A percentile compares a stretch with the other conserved stretches of the same genome.
These are phyloP conservation scores for Serilophus lunatus DNA, from an alignment of 2,113 vertebrate species.

Conservation along the genomic window DNA sequence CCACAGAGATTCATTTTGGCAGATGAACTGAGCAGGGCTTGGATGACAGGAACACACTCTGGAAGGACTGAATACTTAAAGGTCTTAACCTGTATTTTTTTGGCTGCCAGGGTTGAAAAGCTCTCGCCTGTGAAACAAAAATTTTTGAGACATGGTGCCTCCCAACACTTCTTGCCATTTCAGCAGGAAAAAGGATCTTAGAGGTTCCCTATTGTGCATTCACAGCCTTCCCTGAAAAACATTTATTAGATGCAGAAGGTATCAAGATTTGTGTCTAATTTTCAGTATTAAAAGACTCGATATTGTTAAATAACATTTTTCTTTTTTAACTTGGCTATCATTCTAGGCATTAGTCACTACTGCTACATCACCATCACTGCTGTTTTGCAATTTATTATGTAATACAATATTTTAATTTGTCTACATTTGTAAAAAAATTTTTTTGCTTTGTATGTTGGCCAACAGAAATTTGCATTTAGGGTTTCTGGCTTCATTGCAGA, in stretches of 20 bases:
- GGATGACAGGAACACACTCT: neutral
- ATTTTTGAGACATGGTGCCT: neutral
- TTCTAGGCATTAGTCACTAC: neutral
- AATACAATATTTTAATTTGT: neutral
- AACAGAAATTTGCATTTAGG: neutral
- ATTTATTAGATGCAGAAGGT: neutral
- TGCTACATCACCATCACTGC: neutral
- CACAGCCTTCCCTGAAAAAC: neutral
- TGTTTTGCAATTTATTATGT: neutral
- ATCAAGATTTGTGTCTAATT: neutral
- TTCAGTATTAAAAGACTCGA: neutral
- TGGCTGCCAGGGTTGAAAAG: neutral
- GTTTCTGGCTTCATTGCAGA: neutral
- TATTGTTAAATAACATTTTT: neutral
- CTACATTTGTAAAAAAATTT: neutral
- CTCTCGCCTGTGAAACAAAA: neutral
- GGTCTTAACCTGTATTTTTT: neutral
- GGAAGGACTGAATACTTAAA: neutral
- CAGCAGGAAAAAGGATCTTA: neutral
- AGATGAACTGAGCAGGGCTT: neutral
- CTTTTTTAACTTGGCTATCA: neutral
- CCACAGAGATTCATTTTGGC: slow-evolving; percentile 1
- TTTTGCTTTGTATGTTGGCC: neutral
- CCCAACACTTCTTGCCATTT: neutral
- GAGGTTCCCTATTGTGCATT: neutral